These are phyloP conservation scores for Pomatostomus ruficeps DNA, from an alignment of 2,113 vertebrate species.

Conservation along the genomic window DNA sequence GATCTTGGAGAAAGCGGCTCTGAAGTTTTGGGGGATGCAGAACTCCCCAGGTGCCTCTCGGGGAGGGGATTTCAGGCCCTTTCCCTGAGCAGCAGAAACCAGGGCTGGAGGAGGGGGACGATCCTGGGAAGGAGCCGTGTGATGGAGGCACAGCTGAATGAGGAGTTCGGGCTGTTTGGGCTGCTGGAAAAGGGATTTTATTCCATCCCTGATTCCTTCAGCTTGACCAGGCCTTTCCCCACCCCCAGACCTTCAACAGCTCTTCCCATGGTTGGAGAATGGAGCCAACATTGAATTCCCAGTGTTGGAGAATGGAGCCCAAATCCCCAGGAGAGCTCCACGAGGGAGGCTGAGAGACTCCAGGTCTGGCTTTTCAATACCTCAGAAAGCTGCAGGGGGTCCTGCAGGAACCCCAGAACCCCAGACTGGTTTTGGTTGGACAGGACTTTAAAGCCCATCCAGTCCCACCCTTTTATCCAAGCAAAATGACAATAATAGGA, in stretches of 20 bases:
- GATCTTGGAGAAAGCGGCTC: not conserved
- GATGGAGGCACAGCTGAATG: not conserved
- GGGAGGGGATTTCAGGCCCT: not conserved
- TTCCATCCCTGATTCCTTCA: not conserved
- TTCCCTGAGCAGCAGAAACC: not conserved
- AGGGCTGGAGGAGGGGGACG: not conserved
- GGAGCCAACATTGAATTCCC: not conserved
- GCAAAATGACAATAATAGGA: not conserved
- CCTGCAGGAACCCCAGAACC: not conserved
- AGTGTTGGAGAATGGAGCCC: not conserved
- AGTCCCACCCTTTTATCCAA: not conserved
- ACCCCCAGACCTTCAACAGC: not conserved
- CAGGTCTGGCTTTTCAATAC: not conserved
- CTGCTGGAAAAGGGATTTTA: not conserved
- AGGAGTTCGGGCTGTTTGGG: not conserved
- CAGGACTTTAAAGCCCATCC: not conserved
- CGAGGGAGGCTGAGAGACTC: not conserved
- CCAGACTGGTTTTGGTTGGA: not conserved
- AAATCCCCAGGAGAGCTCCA: not conserved
- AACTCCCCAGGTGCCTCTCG: accelerated
- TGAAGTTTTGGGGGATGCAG: not conserved
- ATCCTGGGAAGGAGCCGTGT: not conserved
- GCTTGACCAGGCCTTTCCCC: not conserved
- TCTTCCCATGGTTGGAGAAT: not conserved
- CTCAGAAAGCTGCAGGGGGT: not conserved